Conservation (phyloP, 2,888 invertebrate species). For the Nysson spinosus region DNA sequence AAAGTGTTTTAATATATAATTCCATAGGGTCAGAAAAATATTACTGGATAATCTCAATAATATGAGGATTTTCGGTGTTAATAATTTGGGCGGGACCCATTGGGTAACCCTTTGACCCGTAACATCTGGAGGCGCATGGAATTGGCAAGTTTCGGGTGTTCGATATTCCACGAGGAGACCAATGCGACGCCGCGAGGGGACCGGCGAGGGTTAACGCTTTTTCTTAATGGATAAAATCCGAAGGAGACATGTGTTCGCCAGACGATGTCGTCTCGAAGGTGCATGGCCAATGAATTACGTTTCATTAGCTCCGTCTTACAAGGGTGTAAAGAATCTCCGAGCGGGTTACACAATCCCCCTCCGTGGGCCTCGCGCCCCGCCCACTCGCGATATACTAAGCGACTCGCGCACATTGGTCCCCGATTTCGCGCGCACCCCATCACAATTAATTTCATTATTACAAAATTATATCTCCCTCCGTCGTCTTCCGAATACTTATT, state of each 20-base stretch:
- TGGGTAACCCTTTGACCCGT: slow-evolving; percentile 14
- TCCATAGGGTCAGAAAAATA: no score
- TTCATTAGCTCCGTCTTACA: slow-evolving; percentile 60
- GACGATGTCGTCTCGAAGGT: slow-evolving; percentile 66
- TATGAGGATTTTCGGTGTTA: neutral
- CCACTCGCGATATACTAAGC: no score
- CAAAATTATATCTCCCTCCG: no score
- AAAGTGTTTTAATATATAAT: no score
- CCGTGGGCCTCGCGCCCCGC: neutral
- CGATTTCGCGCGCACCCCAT: no score
- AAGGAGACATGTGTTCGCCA: slow-evolving; percentile 71
- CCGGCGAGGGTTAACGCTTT: no score
- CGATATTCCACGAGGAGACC: slow-evolving; percentile 35
- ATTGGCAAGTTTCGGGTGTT: slow-evolving; percentile 54
- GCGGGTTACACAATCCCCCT: slow-evolving; percentile 14
- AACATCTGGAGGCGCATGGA: slow-evolving; percentile 19
- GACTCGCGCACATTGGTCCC: no score
- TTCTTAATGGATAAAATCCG: slow-evolving; percentile 68
- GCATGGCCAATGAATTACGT: slow-evolving; percentile 68
- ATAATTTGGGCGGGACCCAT: neutral
- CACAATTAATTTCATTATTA: neutral
- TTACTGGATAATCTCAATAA: neutral
- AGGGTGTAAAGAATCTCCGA: slow-evolving; percentile 20
- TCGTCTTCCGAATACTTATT: neutral
- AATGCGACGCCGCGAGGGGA: slow-evolving; percentile 66